A percentile compares a stretch with the other conserved stretches of the same genome.
Conservation (phyloP, 2,113 vertebrate species). For the Lophura nycthemera region DNA sequence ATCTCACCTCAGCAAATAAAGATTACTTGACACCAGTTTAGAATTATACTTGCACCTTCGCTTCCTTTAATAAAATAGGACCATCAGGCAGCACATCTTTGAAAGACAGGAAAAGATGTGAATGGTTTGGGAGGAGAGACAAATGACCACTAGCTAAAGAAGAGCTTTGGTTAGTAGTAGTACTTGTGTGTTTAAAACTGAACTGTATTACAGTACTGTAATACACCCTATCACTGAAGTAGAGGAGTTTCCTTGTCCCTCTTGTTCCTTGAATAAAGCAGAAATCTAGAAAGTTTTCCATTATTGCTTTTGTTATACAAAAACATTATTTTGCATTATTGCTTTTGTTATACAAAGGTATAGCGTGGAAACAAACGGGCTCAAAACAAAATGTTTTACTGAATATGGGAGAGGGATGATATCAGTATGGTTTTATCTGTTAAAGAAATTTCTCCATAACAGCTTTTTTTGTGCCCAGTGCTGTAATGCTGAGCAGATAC, state of each 20-base stretch:
- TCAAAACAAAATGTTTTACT: conserved; percentile 67
- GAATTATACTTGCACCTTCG: neutral
- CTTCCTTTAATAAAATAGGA: neutral
- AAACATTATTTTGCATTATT: neutral
- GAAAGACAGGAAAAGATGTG: neutral
- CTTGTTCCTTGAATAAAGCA: neutral
- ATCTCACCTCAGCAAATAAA: neutral
- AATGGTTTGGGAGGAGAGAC: neutral
- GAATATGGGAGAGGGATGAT: conserved; percentile 69
- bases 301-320: conserved; percentile 37
- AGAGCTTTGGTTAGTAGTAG: neutral
- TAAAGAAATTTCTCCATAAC: conserved; percentile 70
- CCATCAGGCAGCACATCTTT: neutral
- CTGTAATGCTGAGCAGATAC: conserved; percentile 63
- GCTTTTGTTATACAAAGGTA: conserved; percentile 22
- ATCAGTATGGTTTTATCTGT: conserved; percentile 70
- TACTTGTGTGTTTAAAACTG: neutral
- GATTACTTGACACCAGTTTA: neutral
- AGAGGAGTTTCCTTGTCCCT: neutral
- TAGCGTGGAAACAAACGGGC: neutral
- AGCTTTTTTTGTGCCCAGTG: conserved; percentile 53
- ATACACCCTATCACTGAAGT: neutral
- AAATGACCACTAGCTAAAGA: neutral
- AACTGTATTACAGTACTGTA: neutral
- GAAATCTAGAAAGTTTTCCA: neutral